phyloP scores from a whole-genome alignment of 1,140 invertebrate species.

The Hydropsyche tenuis region DNA sequence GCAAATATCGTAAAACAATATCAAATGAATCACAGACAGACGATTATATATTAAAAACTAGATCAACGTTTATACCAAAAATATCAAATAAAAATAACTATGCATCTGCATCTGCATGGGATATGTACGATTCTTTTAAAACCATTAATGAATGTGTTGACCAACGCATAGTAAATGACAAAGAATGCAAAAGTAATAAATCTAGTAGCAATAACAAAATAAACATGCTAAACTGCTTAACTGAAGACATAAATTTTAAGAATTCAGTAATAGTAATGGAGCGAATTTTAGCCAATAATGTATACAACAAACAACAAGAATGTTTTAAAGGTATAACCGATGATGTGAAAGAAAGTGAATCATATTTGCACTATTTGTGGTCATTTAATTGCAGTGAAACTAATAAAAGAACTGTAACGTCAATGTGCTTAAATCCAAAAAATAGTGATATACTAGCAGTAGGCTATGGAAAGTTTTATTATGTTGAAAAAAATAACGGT shows the following conservation, averaged over 20 bases:
- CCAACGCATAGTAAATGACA: background rate
- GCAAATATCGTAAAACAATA: conserved; percentile 67
- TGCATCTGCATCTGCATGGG: conserved; percentile 74
- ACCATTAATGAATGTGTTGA: conserved; percentile 35
- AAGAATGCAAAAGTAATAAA: background rate
- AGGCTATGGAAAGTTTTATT: conserved; percentile 71
- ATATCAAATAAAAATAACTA: conserved; percentile 63
- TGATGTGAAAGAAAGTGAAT: background rate
- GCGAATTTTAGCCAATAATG: conserved; percentile 71
- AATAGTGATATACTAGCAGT: conserved; percentile 73
- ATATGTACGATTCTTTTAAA: conserved; percentile 73
- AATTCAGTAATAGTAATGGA: conserved; percentile 70
- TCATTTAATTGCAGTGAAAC: conserved; percentile 62
- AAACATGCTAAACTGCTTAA: background rate
- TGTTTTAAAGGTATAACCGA: conserved; percentile 64
- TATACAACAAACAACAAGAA: conserved; percentile 69
- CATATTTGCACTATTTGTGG: conserved; percentile 72
- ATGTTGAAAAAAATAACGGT: conserved; percentile 63
- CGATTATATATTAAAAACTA: conserved; percentile 64
- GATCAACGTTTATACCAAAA: conserved; percentile 65
- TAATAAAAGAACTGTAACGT: conserved; percentile 61
- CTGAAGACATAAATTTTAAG: conserved; percentile 56
- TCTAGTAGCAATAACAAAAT: background rate
- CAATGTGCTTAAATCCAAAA: conserved; percentile 69
- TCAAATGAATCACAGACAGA: conserved; percentile 72